Evolutionary conservation across 2,113 vertebrate species (phyloP), one percentile per base, ranked within the genome.

Genomic region (Uropsilus gracilis): DNA sequence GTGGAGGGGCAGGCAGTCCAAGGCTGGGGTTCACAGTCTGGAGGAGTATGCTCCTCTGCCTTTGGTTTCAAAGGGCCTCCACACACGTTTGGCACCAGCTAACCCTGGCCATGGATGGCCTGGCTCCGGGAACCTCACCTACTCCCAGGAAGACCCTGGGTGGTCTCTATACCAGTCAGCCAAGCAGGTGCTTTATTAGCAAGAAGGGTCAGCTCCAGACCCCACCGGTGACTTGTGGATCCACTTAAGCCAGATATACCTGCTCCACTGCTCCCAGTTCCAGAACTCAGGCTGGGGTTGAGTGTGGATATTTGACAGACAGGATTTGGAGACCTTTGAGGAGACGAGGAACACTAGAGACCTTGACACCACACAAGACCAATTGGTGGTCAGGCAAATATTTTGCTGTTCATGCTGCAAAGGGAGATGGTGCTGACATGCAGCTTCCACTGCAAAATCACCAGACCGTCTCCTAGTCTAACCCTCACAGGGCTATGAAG

Each of bases 211-310:
- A 73, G 11, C 28, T 39, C 57, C 46, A 53, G 39, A 14, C 2
- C 55, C 44, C 28, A 20, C 37, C n/a, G 8, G 64, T n/a, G 77
- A 30, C 34, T 30, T n/a, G 59, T 2, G 53, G n/a, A 17, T 2
- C 5, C 2, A 11, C 2, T 2, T 30, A 46, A n/a, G 11, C 7
- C 37, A 55, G 32, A 32, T 5, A 6, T 17, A 1, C n/a, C 28
- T 34, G 10, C 6, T 50, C 26, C 34, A 9, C 32, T 28, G 18
- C 73, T 50, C 26, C 64, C 53, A 30, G 50, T 32, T 68, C 37
- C 4, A 8, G 34, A n/a, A 3, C 42, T 82, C 8, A 18, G 83
- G 8, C n/a, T 57, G 34, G 39, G 28, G 61, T 4, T n/a, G 32
- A 30, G 8, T 9, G 22, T 13, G 8, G 26, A 22, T 0, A 44